phyloP scores from a whole-genome alignment of 2,888 invertebrate genomes.

The Tenthredo livida region DNA sequence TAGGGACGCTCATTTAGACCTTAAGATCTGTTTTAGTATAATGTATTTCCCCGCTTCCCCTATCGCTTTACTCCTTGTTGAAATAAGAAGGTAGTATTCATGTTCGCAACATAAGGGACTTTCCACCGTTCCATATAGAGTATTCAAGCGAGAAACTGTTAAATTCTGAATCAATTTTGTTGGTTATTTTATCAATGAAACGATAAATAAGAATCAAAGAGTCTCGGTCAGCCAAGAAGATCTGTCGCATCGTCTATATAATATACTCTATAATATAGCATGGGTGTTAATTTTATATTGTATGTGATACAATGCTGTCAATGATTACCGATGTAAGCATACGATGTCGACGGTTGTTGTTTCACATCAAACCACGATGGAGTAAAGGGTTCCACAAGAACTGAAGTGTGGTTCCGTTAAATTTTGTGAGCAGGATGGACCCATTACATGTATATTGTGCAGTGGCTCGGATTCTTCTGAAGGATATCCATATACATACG shows the following conservation, averaged over 20 bases:
- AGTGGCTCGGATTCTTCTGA: neutral
- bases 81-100: too few relatives aligned
- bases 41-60: too few relatives aligned
- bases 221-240: neutral
- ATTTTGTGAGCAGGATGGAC: neutral
- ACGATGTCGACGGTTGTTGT: neutral
- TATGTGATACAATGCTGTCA: too few relatives aligned
- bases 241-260: neutral
- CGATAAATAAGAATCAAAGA: neutral
- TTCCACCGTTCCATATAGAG: neutral
- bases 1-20: too few relatives aligned
- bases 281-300: neutral
- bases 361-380: neutral
- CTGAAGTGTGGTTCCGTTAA: constrained; percentile 19
- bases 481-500: neutral
- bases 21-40: too few relatives aligned
- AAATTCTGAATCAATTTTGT: neutral
- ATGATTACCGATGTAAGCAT: neutral
- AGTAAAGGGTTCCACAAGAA: neutral
- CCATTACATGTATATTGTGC: constrained; percentile 13
- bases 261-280: too few relatives aligned
- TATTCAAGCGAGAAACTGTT: neutral
- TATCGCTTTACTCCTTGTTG: too few relatives aligned
- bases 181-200: neutral
- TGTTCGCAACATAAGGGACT: neutral